phyloP scores from a whole-genome alignment of 2,113 vertebrate species.

The Polyodon spathula region DNA sequence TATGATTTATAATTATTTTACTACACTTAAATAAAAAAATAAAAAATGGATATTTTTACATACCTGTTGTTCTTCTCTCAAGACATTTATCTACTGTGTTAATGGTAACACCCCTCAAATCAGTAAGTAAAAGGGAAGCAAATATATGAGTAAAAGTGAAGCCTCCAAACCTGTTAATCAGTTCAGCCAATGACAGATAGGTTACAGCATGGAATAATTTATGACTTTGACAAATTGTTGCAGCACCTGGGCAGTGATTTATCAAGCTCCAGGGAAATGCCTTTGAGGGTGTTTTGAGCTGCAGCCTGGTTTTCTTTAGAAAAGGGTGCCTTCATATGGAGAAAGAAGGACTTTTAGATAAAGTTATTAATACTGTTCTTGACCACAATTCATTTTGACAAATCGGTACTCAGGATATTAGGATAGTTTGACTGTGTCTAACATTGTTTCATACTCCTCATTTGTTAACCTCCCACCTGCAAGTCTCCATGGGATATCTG shows the following conservation, averaged over 20 bases:
- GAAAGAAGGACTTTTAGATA: constrained; percentile 24
- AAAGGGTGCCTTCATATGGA: constrained; percentile 46
- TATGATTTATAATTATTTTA: too few relatives aligned
- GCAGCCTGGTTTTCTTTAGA: constrained; percentile 44
- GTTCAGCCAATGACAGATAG: constrained; percentile 61
- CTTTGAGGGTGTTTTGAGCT: constrained; percentile 44
- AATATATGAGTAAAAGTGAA: constrained; percentile 33
- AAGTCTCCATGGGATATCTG: constrained; percentile 51
- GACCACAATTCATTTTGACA: constrained; percentile 69
- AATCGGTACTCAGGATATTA: constrained; percentile 54
- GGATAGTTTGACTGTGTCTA: constrained; percentile 53
- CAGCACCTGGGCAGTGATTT: constrained; percentile 76
- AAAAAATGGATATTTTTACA: too few relatives aligned
- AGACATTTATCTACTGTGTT: constrained; percentile 41
- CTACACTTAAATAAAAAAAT: too few relatives aligned
- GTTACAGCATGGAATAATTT: constrained; percentile 58
- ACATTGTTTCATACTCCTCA: constrained; percentile 45
- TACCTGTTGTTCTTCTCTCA: too few relatives aligned
- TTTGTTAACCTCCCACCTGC: constrained; percentile 61
- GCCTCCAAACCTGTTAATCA: constrained; percentile 39
- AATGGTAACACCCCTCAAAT: too few relatives aligned
- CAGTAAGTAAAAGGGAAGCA: too few relatives aligned
- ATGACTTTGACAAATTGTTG: constrained; percentile 72
- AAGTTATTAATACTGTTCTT: constrained; percentile 55
- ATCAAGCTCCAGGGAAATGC: constrained; percentile 62